A percentile compares a stretch with the other conserved stretches of the same genome.
These are phyloP conservation scores for Sycophila texana DNA, from an alignment of 2,888 invertebrate species.

Conservation along the genomic window DNA sequence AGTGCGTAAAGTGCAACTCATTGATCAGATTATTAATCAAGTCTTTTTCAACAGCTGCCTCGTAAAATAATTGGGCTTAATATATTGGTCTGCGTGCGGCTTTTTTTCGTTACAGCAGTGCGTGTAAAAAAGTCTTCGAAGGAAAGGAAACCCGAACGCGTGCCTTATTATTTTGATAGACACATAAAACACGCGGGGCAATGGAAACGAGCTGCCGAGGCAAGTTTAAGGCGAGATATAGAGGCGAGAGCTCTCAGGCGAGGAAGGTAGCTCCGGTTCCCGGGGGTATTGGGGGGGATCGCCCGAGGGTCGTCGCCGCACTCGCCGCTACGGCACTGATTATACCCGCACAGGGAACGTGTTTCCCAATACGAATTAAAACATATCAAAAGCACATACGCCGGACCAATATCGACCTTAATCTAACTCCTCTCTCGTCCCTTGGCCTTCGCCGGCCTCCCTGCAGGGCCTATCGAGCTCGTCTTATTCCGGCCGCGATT, in stretches of 20 bases:
- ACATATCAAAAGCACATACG: conserved; percentile 62
- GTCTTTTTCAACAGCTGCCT: too few species aligned
- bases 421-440: conserved; percentile 31
- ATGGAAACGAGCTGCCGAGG: not conserved
- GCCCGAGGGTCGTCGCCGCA: conserved; percentile 3
- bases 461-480: not conserved
- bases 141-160: too few species aligned
- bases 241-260: not conserved
- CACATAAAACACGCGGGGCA: too few species aligned
- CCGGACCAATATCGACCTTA: conserved; percentile 52
- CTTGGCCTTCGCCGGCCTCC: not conserved
- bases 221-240: not conserved
- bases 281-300: not conserved
- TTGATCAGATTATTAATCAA: too few species aligned
- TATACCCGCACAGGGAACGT: conserved; percentile 60
- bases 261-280: not conserved
- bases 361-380: conserved; percentile 67
- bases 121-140: too few species aligned
- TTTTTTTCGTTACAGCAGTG: too few species aligned
- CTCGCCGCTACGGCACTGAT: conserved; percentile 60
- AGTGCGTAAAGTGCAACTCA: too few species aligned
- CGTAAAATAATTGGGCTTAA: too few species aligned
- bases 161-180: too few species aligned
- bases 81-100: too few species aligned
- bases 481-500: conserved; percentile 25